Percentiles rank a stretch among this genome's conserved stretches.
Evolutionary conservation across 2,797 vertebrate genomes (phyloP).

Genomic region (Sardinella longiceps): DNA sequence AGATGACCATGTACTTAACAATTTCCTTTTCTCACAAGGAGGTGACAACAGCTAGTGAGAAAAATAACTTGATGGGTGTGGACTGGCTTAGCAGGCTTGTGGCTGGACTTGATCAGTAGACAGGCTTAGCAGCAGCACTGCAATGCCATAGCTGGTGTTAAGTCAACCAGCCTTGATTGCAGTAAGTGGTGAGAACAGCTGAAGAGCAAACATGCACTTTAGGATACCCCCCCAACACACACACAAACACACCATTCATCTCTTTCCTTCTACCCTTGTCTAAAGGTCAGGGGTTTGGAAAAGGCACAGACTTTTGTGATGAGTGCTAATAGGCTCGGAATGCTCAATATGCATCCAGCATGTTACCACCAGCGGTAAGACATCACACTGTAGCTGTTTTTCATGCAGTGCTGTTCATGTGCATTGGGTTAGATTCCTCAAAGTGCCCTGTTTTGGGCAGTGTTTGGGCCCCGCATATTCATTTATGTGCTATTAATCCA

Average conservation of each 20-base stretch:
- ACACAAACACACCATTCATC: too few relatives aligned
- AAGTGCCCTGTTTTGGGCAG: neutral
- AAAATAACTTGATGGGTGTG: too few relatives aligned
- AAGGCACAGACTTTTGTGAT: slow-evolving; percentile 37
- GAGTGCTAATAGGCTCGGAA: slow-evolving; percentile 30
- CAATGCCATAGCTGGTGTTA: neutral
- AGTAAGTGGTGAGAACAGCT: slow-evolving; percentile 39
- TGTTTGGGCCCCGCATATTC: neutral
- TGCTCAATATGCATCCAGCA: neutral
- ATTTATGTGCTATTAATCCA: too few relatives aligned
- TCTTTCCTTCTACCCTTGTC: too few relatives aligned
- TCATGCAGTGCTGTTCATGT: neutral
- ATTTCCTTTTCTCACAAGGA: neutral
- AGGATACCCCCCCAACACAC: too few relatives aligned
- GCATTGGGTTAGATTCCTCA: neutral
- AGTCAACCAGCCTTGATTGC: neutral
- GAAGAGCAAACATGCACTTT: too few relatives aligned
- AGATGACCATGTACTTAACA: neutral
- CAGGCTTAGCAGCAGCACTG: neutral
- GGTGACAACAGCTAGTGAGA: neutral
- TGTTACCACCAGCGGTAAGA: neutral
- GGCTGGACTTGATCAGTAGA: neutral
- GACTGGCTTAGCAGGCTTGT: too few relatives aligned
- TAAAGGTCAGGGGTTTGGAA: slow-evolving; percentile 38
- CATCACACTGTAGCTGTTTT: neutral